phyloP scores from a whole-genome alignment of 2,113 vertebrate genomes.

The Odontophorus gujanensis region DNA sequence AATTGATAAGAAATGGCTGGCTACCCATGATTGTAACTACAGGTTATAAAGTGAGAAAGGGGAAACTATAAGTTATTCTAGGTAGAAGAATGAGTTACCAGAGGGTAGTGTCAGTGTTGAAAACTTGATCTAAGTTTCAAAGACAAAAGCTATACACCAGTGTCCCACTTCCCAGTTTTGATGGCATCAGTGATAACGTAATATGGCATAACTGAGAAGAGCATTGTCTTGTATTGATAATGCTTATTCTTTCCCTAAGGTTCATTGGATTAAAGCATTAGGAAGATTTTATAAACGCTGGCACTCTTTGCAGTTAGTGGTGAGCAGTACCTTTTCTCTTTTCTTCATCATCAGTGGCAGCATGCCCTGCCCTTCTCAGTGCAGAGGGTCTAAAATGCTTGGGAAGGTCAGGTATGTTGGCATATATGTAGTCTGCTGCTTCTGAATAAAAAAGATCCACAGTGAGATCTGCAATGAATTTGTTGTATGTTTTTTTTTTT shows the following conservation, averaged over 20 bases:
- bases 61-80: neutral
- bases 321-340: constrained; percentile 85
- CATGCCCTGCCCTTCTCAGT: constrained; percentile 70
- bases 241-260: neutral
- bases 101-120: neutral
- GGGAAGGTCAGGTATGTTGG: constrained; percentile 83
- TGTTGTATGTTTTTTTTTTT: neutral
- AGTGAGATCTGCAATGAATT: constrained; percentile 22
- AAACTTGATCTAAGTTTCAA: neutral
- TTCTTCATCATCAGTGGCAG: constrained; percentile 73
- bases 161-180: neutral
- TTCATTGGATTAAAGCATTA: neutral
- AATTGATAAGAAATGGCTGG: neutral
- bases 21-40: neutral
- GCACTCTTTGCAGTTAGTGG: neutral
- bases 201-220: neutral
- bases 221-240: neutral
- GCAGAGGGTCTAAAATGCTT: constrained; percentile 77
- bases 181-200: neutral
- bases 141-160: neutral
- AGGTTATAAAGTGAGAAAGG: neutral
- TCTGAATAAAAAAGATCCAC: constrained; percentile 62
- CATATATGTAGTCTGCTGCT: constrained; percentile 78
- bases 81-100: neutral
- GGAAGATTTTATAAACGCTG: neutral